These are phyloP conservation scores for Vombatus ursinus DNA, from an alignment of 2,113 vertebrate genomes.

Conservation along the genomic window DNA sequence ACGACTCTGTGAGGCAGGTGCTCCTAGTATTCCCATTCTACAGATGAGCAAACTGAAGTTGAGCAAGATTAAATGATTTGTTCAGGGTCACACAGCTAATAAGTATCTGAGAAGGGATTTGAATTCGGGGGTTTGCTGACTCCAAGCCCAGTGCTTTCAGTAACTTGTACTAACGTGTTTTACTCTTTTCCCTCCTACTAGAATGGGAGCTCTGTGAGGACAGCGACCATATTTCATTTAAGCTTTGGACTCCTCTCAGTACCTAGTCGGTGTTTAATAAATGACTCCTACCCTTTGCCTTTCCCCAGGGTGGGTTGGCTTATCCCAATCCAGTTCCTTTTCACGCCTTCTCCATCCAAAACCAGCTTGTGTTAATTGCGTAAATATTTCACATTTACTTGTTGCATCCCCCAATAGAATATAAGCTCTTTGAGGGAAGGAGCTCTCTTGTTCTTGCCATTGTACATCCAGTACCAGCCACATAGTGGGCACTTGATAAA, in stretches of 20 bases:
- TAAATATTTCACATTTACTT: neutral
- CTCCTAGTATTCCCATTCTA: neutral
- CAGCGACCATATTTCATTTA: neutral
- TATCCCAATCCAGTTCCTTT: neutral
- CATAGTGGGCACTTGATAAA: neutral
- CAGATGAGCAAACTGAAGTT: too few species aligned
- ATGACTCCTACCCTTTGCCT: neutral
- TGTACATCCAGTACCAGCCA: neutral
- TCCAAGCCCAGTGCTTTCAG: neutral
- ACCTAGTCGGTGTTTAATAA: neutral
- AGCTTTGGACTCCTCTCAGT: neutral
- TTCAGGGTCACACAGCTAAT: neutral
- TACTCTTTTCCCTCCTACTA: neutral
- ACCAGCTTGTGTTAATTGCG: neutral
- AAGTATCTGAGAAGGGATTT: neutral
- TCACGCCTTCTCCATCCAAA: neutral
- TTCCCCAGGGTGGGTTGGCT: neutral
- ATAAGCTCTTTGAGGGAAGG: neutral
- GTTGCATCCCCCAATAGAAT: neutral
- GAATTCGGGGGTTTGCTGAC: neutral
- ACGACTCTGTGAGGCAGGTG: too few species aligned
- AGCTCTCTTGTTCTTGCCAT: neutral
- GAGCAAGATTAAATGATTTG: neutral
- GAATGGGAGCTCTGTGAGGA: neutral
- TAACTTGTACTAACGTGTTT: neutral